Conservation (phyloP, 1,140 invertebrate genomes). For the Drosophila sechellia region DNA sequence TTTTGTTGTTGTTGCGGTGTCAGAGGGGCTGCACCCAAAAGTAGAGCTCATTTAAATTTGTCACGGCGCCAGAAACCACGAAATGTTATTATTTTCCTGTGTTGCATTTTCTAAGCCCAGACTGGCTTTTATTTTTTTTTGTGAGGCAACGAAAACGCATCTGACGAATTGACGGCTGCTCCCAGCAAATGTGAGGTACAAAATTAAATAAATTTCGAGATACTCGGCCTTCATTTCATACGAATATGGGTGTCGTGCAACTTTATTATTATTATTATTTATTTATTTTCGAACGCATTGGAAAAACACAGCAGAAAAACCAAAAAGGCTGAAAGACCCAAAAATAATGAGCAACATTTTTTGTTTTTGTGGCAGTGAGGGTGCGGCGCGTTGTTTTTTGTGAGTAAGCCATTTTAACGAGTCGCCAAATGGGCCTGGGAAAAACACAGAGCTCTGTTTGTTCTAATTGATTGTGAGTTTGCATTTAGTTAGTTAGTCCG, state of each 20-base stretch:
- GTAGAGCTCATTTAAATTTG: slow-evolving; percentile 56
- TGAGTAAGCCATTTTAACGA: slow-evolving; percentile 27
- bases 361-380: slow-evolving; percentile 15
- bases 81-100: slow-evolving; percentile 44
- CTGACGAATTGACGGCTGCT: slow-evolving; percentile 45
- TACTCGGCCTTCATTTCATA: slow-evolving; percentile 28
- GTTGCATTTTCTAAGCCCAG: slow-evolving; percentile 53
- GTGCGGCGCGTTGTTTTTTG: slow-evolving; percentile 13
- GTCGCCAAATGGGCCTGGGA: slow-evolving; percentile 43
- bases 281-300: slow-evolving; percentile 42
- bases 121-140: background rate
- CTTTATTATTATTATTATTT: slow-evolving; percentile 36
- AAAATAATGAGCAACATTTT: slow-evolving; percentile 46
- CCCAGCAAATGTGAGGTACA: slow-evolving; percentile 47
- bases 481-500: slow-evolving; percentile 33
- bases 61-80: slow-evolving; percentile 49
- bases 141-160: slow-evolving; percentile 56
- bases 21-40: slow-evolving; percentile 46
- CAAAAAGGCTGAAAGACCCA: slow-evolving; percentile 1
- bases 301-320: slow-evolving; percentile 43
- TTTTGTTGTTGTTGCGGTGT: background rate
- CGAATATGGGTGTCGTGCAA: slow-evolving; percentile 40
- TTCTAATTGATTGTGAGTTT: slow-evolving; percentile 49
- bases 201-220: slow-evolving; percentile 45
- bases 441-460: slow-evolving; percentile 27